phyloP scores from a whole-genome alignment of 1,140 invertebrate species.

The Drosophila nigrodunni region DNA sequence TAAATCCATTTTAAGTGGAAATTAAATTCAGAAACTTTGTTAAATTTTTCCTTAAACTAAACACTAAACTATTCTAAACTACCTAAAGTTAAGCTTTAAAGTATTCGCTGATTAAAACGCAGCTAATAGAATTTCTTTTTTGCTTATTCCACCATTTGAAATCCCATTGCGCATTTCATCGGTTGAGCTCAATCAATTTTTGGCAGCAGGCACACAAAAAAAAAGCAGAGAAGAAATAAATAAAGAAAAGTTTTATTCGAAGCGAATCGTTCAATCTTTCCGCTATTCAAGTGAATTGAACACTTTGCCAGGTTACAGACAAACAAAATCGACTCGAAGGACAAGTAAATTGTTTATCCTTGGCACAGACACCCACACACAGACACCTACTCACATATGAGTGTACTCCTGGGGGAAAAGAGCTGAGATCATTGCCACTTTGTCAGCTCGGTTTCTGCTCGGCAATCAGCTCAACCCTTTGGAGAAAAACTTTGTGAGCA shows the following conservation, averaged over 20 bases:
- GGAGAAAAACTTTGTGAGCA: conserved; percentile 40
- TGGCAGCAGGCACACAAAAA: not conserved
- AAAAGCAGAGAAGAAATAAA: not conserved
- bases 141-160: not conserved
- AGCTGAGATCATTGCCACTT: conserved; percentile 28
- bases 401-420: not conserved
- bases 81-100: not conserved
- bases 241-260: conserved; percentile 36
- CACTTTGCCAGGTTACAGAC: conserved; percentile 33
- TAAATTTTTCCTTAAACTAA: too few relatives aligned
- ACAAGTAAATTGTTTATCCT: conserved; percentile 63
- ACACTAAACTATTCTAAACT: too few relatives aligned
- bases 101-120: not conserved
- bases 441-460: conserved; percentile 8
- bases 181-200: not conserved
- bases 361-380: conserved; percentile 37
- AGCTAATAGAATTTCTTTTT: not conserved
- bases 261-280: conserved; percentile 23
- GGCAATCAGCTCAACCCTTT: conserved; percentile 64
- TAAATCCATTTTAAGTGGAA: too few relatives aligned
- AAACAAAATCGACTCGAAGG: conserved; percentile 28
- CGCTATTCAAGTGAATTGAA: conserved; percentile 33
- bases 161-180: not conserved
- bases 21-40: too few relatives aligned
- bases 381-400: conserved; percentile 18